phyloP scores from a whole-genome alignment of 1,140 invertebrate species.

The Oryzaephilus surinamensis region DNA sequence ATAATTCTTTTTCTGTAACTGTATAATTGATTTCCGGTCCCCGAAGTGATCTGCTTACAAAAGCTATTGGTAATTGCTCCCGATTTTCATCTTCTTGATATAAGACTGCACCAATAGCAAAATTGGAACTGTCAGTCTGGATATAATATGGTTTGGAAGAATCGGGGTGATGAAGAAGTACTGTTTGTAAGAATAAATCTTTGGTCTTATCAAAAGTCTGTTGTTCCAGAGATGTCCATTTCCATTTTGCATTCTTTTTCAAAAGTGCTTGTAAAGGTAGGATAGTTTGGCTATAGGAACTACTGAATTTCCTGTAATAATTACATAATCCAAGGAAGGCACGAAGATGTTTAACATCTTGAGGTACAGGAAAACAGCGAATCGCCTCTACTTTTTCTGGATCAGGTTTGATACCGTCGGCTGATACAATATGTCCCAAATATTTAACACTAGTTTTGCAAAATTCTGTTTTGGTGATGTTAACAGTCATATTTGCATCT shows the following conservation, averaged over 20 bases:
- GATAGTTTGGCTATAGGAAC: conserved; percentile 15
- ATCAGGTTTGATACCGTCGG: conserved; percentile 27
- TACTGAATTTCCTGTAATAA: conserved; percentile 32
- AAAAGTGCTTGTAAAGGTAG: conserved; percentile 24
- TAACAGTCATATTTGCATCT: conserved; percentile 18
- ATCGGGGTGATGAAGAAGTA: conserved; percentile 21
- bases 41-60: conserved; percentile 15
- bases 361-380: conserved; percentile 23
- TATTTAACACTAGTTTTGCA: conserved; percentile 20
- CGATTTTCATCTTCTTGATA: conserved; percentile 15
- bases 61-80: conserved; percentile 10
- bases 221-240: conserved; percentile 2
- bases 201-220: conserved; percentile 6
- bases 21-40: conserved; percentile 24
- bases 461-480: conserved; percentile 25
- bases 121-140: conserved; percentile 23
- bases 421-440: conserved; percentile 26
- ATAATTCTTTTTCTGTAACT: conserved; percentile 26
- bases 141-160: conserved; percentile 19
- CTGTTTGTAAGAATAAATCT: conserved; percentile 15
- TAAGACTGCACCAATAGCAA: conserved; percentile 18
- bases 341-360: conserved; percentile 28
- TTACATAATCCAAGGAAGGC: conserved; percentile 32
- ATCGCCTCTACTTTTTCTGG: conserved; percentile 27
- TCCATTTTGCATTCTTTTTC: conserved; percentile 14